These are phyloP conservation scores for Pararge aegeria DNA, from an alignment of 1,140 invertebrate genomes.

Conservation along the genomic window DNA sequence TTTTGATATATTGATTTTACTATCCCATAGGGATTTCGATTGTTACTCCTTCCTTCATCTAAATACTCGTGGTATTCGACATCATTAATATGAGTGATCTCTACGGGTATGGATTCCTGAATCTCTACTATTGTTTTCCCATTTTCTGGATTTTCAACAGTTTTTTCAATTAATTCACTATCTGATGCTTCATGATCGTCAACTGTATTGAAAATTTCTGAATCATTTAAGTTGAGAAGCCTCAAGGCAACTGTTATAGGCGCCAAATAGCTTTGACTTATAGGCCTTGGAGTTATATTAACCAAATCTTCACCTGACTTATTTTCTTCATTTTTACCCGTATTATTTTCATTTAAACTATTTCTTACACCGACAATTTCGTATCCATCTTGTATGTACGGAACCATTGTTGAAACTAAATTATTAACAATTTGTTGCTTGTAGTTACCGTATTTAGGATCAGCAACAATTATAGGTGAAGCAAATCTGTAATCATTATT, in stretches of 20 bases:
- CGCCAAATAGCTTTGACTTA: constrained; percentile 77
- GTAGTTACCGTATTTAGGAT: constrained; percentile 41
- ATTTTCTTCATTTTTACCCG: constrained; percentile 28
- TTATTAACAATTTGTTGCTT: constrained; percentile 63
- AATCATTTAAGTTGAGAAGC: constrained; percentile 67
- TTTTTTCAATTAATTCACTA: constrained; percentile 53
- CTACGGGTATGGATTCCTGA: constrained; percentile 80
- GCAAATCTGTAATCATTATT: constrained; percentile 56
- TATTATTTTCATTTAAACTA: constrained; percentile 38
- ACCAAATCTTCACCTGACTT: constrained; percentile 39
- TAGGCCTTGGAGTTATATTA: constrained; percentile 73
- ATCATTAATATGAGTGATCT: constrained; percentile 72
- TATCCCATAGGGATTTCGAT: constrained; percentile 43
- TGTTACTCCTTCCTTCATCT: constrained; percentile 60
- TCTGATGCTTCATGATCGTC: constrained; percentile 63
- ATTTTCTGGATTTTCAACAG: constrained; percentile 45
- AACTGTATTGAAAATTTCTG: constrained; percentile 46
- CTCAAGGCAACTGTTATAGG: constrained; percentile 79
- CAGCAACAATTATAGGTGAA: constrained; percentile 64
- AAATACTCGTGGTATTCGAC: constrained; percentile 77
- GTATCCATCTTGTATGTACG: constrained; percentile 65
- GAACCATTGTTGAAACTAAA: constrained; percentile 62
- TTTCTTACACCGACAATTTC: constrained; percentile 55
- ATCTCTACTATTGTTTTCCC: constrained; percentile 80
- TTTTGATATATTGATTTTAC: constrained; percentile 52